Evolutionary conservation across 2,113 vertebrate species (phyloP).

Genomic region (Cololabis saira): DNA sequence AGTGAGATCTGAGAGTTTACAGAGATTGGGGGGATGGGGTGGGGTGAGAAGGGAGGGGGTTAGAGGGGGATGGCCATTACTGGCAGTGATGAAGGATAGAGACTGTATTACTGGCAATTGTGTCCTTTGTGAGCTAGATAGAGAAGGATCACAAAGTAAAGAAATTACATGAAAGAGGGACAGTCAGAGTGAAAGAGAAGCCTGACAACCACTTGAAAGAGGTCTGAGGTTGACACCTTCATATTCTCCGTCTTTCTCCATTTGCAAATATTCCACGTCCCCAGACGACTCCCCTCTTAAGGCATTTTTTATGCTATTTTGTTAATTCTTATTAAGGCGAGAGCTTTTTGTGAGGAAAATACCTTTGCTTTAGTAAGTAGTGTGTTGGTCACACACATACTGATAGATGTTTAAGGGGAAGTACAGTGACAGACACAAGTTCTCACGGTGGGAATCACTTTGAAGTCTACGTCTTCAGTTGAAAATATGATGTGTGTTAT

Average conservation of each 20-base stretch:
- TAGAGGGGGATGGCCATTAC: slow-evolving; percentile 74
- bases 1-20: slow-evolving; percentile 24
- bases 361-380: slow-evolving; percentile 50
- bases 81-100: slow-evolving; percentile 81
- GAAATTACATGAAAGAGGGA: slow-evolving; percentile 79
- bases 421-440: slow-evolving; percentile 41
- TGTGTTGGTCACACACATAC: slow-evolving; percentile 30
- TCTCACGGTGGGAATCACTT: slow-evolving; percentile 42
- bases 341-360: slow-evolving; percentile 55
- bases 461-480: slow-evolving; percentile 8
- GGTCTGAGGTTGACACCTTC: slow-evolving; percentile 84
- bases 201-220: slow-evolving; percentile 83
- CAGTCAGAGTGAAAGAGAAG: slow-evolving; percentile 83
- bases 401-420: slow-evolving; percentile 56
- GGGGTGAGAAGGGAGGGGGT: slow-evolving; percentile 32
- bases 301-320: slow-evolving; percentile 64
- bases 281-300: slow-evolving; percentile 39
- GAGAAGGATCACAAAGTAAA: slow-evolving; percentile 79
- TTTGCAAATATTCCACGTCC: slow-evolving; percentile 77
- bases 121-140: slow-evolving; percentile 84
- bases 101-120: slow-evolving; percentile 81
- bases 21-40: slow-evolving; percentile 42
- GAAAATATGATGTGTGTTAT: slow-evolving; percentile 5
- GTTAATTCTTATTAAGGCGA: slow-evolving; percentile 51
- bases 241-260: slow-evolving; percentile 68